Base-by-base conservation (phyloP, 2,888 invertebrate genomes). In the Ormia ochracea region DNA sequence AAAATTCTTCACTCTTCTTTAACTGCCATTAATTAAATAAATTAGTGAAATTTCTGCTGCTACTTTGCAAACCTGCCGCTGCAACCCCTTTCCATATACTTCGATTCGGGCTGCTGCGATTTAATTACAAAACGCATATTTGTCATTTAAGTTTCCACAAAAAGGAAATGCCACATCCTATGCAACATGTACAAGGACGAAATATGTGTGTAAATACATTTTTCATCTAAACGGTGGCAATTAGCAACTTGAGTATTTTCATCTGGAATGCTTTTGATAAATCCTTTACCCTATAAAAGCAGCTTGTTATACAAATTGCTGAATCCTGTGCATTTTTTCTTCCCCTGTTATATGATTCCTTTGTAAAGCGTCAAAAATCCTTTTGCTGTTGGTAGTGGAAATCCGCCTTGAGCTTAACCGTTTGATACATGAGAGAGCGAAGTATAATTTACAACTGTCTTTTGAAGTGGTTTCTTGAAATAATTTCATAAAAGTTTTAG, bases 181-280 rank as follows among this genome's bases (percentile, higher is more conserved):
- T n/a, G n/a, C 41, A 58, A 21, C 19, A 43, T 23, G 68, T 45
- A 58, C 58, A 43, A 56, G 36, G 45, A 23, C 59, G 19, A 33
- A n/a, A 48, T 14, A 48, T 9, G 19, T 5, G 9, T 17, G 4
- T n/a, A 28, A 7, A 45, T n/a, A n/a, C n/a, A n/a, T n/a, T 52
- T 75, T 75, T 65, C 79, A 78, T 59, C 58, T 74, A 72, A 82
- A 78, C 74, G 63, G 36, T 73, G 73, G 61, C 82, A 82, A 79
- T 81, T 81, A 80, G 82, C 70, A 76, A 82, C 76, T 82, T 82
- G 78, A 82, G 82, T 76, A 78, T 79, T 78, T 58, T 50, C 50
- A 72, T 59, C 21, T 56, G 83, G 83, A 83, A 84, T 84, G 81
- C 81, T 81, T 84, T 84, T 84, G 83, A 84, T 81, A 75, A 81